Conservation (phyloP, 2,797 vertebrate genomes). For the Heterohyrax brucei region DNA sequence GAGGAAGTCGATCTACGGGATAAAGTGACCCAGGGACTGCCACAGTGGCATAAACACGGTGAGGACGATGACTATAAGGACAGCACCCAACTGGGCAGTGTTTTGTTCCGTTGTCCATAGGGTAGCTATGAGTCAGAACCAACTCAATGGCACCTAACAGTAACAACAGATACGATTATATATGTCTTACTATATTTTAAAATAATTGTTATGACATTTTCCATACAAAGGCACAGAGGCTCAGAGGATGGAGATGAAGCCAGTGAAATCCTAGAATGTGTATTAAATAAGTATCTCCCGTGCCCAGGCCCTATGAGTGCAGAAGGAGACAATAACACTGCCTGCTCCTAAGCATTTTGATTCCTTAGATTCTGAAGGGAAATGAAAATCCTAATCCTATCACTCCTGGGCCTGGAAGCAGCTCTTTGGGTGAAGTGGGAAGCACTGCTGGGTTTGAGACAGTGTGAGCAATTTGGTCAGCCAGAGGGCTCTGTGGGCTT, state of each 20-base stretch:
- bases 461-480: rapidly evolving
- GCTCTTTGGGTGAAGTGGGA: neutral
- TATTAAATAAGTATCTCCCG: neutral
- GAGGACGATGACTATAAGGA: too few relatives aligned
- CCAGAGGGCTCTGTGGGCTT: neutral
- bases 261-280: neutral
- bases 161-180: too few relatives aligned
- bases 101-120: too few relatives aligned
- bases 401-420: neutral
- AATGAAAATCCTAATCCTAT: neutral
- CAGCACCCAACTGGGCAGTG: too few relatives aligned
- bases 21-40: too few relatives aligned
- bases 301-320: neutral
- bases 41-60: too few relatives aligned
- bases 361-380: neutral
- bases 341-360: neutral
- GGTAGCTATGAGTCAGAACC: too few relatives aligned
- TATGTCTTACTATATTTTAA: too few relatives aligned
- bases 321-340: neutral
- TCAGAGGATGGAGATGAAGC: neutral
- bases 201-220: neutral
- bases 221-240: neutral
- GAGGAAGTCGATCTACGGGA: too few relatives aligned
- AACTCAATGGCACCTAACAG: too few relatives aligned
- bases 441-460: neutral